These are phyloP conservation scores for Morone chrysops DNA, from an alignment of 2,113 vertebrate species.

Conservation along the genomic window DNA sequence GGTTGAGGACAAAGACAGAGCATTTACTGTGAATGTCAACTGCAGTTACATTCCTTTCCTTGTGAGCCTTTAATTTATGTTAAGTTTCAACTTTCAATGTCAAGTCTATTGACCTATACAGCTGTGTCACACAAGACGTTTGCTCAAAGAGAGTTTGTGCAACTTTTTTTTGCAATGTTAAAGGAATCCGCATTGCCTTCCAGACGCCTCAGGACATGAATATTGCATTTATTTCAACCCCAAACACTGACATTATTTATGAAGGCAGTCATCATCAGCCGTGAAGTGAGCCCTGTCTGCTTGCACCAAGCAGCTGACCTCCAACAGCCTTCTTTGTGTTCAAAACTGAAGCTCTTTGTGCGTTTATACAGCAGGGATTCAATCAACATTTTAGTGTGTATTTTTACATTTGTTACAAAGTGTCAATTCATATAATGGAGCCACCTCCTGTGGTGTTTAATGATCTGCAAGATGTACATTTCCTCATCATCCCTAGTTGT, in stretches of 20 bases:
- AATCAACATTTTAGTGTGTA: background rate
- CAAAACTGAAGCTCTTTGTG: slow-evolving; percentile 23
- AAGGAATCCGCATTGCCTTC: slow-evolving; percentile 46
- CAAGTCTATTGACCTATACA: slow-evolving; percentile 11
- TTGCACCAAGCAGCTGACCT: slow-evolving; percentile 55
- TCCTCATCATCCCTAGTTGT: slow-evolving; percentile 3
- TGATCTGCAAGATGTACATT: slow-evolving; percentile 18
- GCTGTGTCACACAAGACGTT: slow-evolving; percentile 34
- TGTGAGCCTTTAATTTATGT: slow-evolving; percentile 2
- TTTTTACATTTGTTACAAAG: background rate
- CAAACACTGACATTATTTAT: slow-evolving; percentile 69
- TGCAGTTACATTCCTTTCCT: slow-evolving; percentile 18
- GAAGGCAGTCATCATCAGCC: slow-evolving; percentile 60
- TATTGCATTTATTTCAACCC: slow-evolving; percentile 63
- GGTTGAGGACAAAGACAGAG: slow-evolving; percentile 4
- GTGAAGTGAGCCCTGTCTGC: slow-evolving; percentile 58
- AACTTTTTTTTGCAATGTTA: slow-evolving; percentile 23
- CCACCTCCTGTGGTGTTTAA: slow-evolving; percentile 12
- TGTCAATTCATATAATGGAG: background rate
- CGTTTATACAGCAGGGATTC: slow-evolving; percentile 13
- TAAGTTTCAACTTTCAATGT: background rate
- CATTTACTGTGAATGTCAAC: slow-evolving; percentile 11
- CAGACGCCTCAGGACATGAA: slow-evolving; percentile 52
- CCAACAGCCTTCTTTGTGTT: slow-evolving; percentile 40
- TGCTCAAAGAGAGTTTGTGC: slow-evolving; percentile 34